Base-by-base conservation (phyloP, 2,888 invertebrate species). In the Ctena decussata region DNA sequence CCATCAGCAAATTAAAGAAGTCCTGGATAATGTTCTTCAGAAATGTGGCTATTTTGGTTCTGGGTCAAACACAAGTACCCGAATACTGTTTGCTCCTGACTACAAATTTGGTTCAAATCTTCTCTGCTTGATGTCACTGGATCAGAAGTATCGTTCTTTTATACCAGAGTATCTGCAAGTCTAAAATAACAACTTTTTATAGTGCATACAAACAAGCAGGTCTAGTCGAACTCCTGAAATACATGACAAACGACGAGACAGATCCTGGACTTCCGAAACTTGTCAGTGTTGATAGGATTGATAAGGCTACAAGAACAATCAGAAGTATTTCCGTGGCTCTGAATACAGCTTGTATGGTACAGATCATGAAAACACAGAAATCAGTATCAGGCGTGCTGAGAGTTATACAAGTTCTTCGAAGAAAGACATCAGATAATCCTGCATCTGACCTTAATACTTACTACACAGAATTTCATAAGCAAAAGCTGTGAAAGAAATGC, bases 31-130 rank as follows among this genome's bases (percentile, higher is more conserved):
- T 49, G 49, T 49, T 8, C 49, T 49, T 49, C 49, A 49, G n/a
- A 84, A 85, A 49, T 44, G 70, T 15, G 87, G 74, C 32, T 71
- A 37, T 21, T 30, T 21, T 0, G 37, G 30, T 0, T 18, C 1
- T 27, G 35, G 35, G 35, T 27, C n/a, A 18, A 57, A 30, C 27
- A 30, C 60, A 60, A 60, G 30, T 8, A 18, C 77, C 35, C 79
- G 70, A 53, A 89, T 86, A 15, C 57, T 86, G 0, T 86, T 82
- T 84, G 86, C 79, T n/a, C 82, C 82, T 24, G 89, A 86, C 60
- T 74, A 86, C 44, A 89, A 89, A 71, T 82, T 86, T 24, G 84
- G 82, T 27, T 30, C 37, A 8, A 78, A 79, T 44, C 39, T 86
- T 32, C 32, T 86, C 0, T 78, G 73, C 44, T 71, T 89, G 0